Evolutionary conservation across 92 coral and sea anemone species (phyloP), one percentile per base, ranked within the genome.

Genomic region (Montipora capitata): DNA sequence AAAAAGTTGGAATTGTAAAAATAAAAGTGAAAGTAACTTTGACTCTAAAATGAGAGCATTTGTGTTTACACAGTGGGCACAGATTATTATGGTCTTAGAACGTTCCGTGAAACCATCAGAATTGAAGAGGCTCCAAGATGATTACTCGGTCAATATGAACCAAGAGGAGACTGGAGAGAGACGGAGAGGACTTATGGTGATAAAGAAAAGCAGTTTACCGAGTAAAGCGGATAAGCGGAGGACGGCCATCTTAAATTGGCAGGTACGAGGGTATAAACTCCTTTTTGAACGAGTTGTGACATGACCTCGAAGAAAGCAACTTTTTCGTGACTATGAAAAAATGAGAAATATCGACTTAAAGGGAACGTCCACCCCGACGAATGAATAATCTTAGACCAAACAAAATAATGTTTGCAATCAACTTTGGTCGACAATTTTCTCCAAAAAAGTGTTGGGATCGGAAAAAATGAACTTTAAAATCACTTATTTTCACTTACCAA

Each of bases 101-200:
- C 81, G 93, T 7, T 93, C 96, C 10, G 86, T 95, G 15, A 82
- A 90, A 11, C 98, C 94, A 15, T 68, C 84, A 1, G 83, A 90
- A 15, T 73, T 93, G 51, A 95, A 88, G 89, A 95, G 70, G 71
- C 81, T 88, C 69, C 98, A 95, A 62, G 98, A 95, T 68, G 94
- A 91, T 69, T 93, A 95, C 82, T 95, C 98, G 15, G 96, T 95
- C 78, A 80, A 88, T 48, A 74, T 95, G 94, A 92, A 86, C n/a
- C 44, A 57, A 5, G 87, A 90, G 7, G 92, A 80, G 3, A 69
- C 40, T 41, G 61, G 82, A 39, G 81, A 78, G 51, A 89, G 98
- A 39, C 64, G 90, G 38, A 90, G 98, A 71, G 98, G 98, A 6
- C 90, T 95, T 35, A 91, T 95, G 98, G 95, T 95, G 48, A 95